Evolutionary conservation across 2,888 invertebrate genomes (phyloP).

Genomic region (Himalopsyche japonica): DNA sequence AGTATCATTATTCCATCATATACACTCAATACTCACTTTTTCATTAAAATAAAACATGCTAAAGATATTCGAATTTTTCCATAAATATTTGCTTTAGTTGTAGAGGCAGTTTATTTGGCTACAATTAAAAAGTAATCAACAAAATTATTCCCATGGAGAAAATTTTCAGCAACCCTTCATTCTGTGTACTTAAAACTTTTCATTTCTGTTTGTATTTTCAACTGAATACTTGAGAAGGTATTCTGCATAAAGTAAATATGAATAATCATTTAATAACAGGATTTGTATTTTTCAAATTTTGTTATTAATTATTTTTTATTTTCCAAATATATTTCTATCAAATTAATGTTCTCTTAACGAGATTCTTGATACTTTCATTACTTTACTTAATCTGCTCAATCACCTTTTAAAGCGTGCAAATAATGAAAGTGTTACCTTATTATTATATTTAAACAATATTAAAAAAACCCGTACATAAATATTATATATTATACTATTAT

Average conservation of each 20-base stretch:
- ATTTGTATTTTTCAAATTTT: not conserved
- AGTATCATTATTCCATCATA: no score
- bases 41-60: not conserved
- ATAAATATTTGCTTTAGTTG: not conserved
- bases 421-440: no score
- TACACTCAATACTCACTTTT: not conserved
- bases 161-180: not conserved
- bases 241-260: not conserved
- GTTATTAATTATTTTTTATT: not conserved
- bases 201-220: not conserved
- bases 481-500: no score
- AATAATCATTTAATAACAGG: not conserved
- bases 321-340: no score
- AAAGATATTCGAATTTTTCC: not conserved
- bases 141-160: not conserved
- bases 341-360: no score
- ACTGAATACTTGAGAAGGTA: not conserved
- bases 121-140: slow-evolving; percentile 16
- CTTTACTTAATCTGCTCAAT: no score
- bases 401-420: no score
- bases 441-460: no score
- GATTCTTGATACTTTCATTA: no score
- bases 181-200: not conserved
- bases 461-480: no score
- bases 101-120: slow-evolving; percentile 3